A percentile compares a stretch with the other conserved stretches of the same genome.
These are phyloP conservation scores for Chlorodrepanis virens DNA, from an alignment of 2,113 vertebrate species.

Conservation along the genomic window DNA sequence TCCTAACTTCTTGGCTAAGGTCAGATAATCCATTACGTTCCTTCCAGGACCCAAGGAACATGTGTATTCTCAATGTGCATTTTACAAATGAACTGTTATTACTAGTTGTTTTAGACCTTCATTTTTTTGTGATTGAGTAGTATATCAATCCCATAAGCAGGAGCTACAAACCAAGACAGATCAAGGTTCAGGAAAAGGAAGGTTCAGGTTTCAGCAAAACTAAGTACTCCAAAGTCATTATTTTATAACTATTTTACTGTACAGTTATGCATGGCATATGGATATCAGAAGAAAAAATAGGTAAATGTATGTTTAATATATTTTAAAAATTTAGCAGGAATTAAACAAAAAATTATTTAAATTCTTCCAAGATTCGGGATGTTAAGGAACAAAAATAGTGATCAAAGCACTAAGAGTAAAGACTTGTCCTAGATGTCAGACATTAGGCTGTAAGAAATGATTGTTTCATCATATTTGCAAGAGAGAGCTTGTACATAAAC, in stretches of 20 bases:
- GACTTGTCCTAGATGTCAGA: neutral
- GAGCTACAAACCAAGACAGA: neutral
- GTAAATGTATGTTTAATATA: neutral
- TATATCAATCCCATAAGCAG: neutral
- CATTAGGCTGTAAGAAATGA: neutral
- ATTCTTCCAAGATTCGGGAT: neutral
- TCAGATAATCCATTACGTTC: neutral
- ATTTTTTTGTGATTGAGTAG: neutral
- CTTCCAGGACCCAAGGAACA: neutral
- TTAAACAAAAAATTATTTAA: neutral
- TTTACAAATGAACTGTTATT: neutral
- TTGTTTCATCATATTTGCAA: neutral
- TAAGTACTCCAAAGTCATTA: rapidly evolving
- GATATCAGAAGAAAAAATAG: neutral
- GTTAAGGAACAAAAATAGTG: neutral
- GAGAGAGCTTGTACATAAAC: neutral
- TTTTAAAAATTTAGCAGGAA: neutral
- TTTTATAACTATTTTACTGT: neutral
- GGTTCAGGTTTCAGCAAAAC: neutral
- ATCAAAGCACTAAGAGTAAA: neutral
- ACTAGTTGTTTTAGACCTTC: neutral
- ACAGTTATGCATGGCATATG: rapidly evolving
- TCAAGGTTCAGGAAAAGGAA: neutral
- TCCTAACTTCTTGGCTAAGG: neutral
- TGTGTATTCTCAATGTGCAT: neutral